phyloP scores from a whole-genome alignment of 2,113 vertebrate genomes.

The Zosterops hypoxanthus region DNA sequence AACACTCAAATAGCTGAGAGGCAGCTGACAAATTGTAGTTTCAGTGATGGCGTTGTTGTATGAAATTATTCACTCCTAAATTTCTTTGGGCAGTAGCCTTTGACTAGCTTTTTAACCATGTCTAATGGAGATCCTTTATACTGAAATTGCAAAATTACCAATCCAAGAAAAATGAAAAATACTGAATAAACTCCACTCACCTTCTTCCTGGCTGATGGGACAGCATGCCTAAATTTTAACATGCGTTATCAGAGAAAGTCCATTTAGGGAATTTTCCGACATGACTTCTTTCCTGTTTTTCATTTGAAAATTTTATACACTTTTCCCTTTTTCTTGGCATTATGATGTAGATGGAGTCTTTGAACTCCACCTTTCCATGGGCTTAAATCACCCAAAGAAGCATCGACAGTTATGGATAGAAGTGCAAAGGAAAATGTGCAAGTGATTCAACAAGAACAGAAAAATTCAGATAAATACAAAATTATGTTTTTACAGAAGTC shows the following conservation, averaged over 20 bases:
- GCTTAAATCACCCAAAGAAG: not conserved
- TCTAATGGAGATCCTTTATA: not conserved
- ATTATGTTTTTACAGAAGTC: not conserved
- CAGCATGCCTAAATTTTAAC: accelerated
- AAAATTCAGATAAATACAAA: not conserved
- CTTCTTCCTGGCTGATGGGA: not conserved
- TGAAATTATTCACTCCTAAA: not conserved
- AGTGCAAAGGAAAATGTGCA: not conserved
- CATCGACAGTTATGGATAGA: not conserved
- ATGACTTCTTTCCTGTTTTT: not conserved
- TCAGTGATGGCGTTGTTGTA: not conserved
- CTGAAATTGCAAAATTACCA: not conserved
- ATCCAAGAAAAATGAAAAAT: not conserved
- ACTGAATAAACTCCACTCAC: not conserved
- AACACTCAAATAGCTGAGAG: not conserved
- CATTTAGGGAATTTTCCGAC: not conserved
- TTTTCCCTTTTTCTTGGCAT: not conserved
- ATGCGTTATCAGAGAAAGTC: not conserved
- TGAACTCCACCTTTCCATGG: not conserved
- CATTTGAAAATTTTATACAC: not conserved
- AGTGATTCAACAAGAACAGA: not conserved
- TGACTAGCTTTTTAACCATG: not conserved
- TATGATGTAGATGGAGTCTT: not conserved
- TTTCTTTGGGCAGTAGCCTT: not conserved
- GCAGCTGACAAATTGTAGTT: not conserved